These are phyloP conservation scores for Varecia variegata DNA, from an alignment of 2,797 vertebrate species.

Conservation along the genomic window DNA sequence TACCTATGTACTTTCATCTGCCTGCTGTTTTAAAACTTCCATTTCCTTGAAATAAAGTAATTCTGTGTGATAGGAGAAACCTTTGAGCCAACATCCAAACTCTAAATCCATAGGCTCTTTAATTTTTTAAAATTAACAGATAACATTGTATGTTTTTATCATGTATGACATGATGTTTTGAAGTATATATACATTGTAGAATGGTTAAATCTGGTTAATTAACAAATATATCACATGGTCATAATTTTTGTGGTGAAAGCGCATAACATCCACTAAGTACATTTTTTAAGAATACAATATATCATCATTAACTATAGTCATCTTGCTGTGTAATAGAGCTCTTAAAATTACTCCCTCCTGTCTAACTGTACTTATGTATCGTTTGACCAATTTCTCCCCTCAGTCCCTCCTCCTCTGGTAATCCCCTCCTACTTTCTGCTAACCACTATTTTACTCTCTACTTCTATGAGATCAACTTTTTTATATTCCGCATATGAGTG, in stretches of 20 bases:
- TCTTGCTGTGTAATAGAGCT: neutral
- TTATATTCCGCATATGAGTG: neutral
- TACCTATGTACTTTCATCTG: constrained; percentile 12
- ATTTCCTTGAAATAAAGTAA: constrained; percentile 46
- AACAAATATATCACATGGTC: neutral
- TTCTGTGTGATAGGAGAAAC: constrained; percentile 7
- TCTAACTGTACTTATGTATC: neutral
- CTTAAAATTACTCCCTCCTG: neutral
- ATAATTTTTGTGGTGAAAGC: neutral
- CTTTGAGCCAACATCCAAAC: constrained; percentile 18
- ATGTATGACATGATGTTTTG: neutral
- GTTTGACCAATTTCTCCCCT: neutral
- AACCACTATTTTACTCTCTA: neutral
- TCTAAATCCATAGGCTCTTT: neutral
- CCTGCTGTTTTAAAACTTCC: neutral
- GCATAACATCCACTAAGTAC: neutral
- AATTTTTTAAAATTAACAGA: neutral
- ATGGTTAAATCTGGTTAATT: neutral
- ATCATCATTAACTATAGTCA: neutral
- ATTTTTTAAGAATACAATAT: neutral
- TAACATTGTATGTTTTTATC: neutral
- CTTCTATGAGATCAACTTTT: neutral
- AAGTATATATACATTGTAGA: neutral
- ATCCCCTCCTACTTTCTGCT: neutral
- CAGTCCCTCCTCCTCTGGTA: neutral